Base-by-base conservation (phyloP, 1,140 invertebrate genomes). In the Trachymyrmex cornetzi region DNA sequence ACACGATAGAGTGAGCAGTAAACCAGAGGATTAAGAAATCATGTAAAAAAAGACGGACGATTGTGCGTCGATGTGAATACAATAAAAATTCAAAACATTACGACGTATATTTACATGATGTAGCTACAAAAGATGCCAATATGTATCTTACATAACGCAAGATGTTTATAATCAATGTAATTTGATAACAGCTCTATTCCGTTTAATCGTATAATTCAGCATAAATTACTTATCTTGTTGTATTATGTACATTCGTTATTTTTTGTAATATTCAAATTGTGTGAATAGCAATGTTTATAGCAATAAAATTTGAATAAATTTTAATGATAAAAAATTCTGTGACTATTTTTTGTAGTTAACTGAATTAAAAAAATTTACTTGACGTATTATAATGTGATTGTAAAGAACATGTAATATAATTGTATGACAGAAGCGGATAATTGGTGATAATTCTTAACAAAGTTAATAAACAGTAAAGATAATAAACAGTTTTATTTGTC, bases 401-500 rank as follows among this genome's bases (percentile, higher is more conserved):
- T 11, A 55, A n/a, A 66, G 19, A 57, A 57, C 27, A 3, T 72
- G 0, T 22, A 72, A 57, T 38, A 7, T 74, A 38, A 22, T 57
- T 57, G 66, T n/a, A 24, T 2, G 2, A 24, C 3, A 24, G 14
- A 9, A 72, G 4, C 11, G 7, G n/a, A 14, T 16, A 34, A 6
- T 44, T 24, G 0, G 30, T 66, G 38, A n/a, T 53, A 53, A 88
- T 19, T n/a, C 24, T 57, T 27, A 48, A 19, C 6, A 11, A 7
- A 64, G 24, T 27, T 63, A 48, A 77, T 19, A n/a, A n/a, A n/a
- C n/a, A n/a, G 6, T 3, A 82, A 59, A 57, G 34, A 77, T 72
- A 82, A 77, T 75, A 89, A 81, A 79, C 11, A 16, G 19, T 86
- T 72, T 44, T 66, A 66, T 34, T 34, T 34, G 9, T 69, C 53